phyloP scores from a whole-genome alignment of 1,140 invertebrate genomes.

The Aphaenogaster rudis region DNA sequence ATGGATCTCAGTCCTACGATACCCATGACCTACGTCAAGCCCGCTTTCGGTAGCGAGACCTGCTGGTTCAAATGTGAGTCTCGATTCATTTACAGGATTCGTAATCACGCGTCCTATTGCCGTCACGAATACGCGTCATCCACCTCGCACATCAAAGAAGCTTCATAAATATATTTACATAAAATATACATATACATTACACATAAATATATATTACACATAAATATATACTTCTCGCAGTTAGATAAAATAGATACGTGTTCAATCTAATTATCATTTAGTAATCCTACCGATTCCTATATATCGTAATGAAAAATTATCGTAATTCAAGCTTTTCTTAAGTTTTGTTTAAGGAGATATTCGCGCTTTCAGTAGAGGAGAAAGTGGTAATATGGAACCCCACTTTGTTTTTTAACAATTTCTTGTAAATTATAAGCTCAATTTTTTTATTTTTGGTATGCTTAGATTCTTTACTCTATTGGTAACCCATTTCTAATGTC shows the following conservation, averaged over 20 bases:
- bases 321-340: neutral
- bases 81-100: neutral
- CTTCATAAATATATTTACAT: neutral
- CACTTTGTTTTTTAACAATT: too few relatives aligned
- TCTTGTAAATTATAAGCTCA: too few relatives aligned
- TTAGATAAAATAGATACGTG: neutral
- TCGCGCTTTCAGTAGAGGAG: too few relatives aligned
- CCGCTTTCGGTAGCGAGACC: constrained; percentile 83
- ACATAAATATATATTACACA: too few relatives aligned
- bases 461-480: too few relatives aligned
- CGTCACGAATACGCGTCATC: neutral
- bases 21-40: constrained; percentile 85
- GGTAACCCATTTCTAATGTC: too few relatives aligned
- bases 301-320: neutral
- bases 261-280: neutral
- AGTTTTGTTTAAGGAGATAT: too few relatives aligned
- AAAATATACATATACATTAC: too few relatives aligned
- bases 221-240: too few relatives aligned
- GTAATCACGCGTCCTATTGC: neutral
- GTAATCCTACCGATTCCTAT: neutral
- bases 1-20: constrained; percentile 85
- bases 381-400: too few relatives aligned
- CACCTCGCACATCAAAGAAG: neutral
- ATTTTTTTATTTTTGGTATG: too few relatives aligned
- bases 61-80: constrained; percentile 88